phyloP scores from a whole-genome alignment of 2,797 vertebrate genomes.

The Clarias fuscus region DNA sequence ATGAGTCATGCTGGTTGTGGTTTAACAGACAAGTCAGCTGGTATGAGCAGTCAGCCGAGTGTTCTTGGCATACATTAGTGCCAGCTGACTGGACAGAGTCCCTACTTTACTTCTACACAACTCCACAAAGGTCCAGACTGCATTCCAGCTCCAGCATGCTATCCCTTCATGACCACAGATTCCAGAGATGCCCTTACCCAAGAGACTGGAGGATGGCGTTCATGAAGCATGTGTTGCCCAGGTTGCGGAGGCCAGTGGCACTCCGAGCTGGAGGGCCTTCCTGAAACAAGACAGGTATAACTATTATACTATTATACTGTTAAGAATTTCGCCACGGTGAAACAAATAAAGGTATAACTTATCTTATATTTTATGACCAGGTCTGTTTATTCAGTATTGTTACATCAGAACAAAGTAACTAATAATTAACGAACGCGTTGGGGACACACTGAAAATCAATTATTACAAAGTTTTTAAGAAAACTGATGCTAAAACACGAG shows the following conservation, averaged over 20 bases:
- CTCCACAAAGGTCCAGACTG: conserved; percentile 45
- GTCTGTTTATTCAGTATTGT: neutral
- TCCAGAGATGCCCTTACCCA: conserved; percentile 76
- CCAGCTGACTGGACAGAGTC: conserved; percentile 65
- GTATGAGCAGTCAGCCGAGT: conserved; percentile 60
- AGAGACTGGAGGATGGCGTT: conserved; percentile 98
- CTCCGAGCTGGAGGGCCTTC: conserved; percentile 79
- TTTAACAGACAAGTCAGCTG: conserved; percentile 39
- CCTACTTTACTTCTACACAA: conserved; percentile 42
- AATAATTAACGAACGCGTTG: neutral
- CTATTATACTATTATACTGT: too few species aligned
- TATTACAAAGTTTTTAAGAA: too few species aligned
- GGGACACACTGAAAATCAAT: neutral
- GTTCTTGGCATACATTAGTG: conserved; percentile 66
- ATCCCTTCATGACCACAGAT: conserved; percentile 27
- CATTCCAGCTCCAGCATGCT: conserved; percentile 40
- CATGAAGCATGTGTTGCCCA: conserved; percentile 99
- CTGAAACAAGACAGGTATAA: conserved; percentile 65
- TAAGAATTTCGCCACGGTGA: too few species aligned
- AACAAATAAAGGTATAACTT: too few species aligned
- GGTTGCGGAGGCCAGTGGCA: conserved; percentile 92
- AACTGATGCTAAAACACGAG: neutral
- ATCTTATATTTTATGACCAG: neutral
- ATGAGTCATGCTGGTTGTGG: conserved; percentile 28
- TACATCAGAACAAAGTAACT: conserved; percentile 1